Conservation (phyloP, 2,113 vertebrate species). For the Microcebus ravelobensis region DNA sequence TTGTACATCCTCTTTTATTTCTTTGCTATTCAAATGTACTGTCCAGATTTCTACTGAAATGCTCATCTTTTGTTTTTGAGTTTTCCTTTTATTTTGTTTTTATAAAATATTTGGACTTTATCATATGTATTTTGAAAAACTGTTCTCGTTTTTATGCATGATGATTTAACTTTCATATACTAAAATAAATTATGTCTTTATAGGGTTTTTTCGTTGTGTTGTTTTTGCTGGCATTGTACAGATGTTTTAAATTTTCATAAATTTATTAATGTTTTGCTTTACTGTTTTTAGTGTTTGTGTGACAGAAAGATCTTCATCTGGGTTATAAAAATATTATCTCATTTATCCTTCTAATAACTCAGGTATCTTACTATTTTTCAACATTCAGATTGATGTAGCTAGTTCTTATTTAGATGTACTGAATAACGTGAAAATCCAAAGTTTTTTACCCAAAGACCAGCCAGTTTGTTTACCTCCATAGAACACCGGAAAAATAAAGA, state of each 20-base stretch:
- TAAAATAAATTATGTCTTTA: not conserved
- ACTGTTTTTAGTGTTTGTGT: not conserved
- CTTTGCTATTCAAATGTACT: not conserved
- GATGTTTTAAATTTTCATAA: not conserved
- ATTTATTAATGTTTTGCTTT: not conserved
- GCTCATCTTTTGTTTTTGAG: not conserved
- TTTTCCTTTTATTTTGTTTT: not conserved
- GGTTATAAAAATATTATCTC: not conserved
- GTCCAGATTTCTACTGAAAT: not conserved
- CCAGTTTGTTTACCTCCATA: not conserved
- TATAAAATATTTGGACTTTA: not conserved
- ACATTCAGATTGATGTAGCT: not conserved
- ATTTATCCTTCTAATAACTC: not conserved
- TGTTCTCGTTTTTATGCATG: not conserved
- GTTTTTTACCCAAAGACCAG: not conserved
- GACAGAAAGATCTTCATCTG: not conserved
- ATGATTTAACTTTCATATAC: not conserved
- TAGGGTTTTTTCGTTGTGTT: not conserved
- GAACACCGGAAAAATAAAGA: slow-evolving; percentile 26
- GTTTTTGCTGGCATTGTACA: not conserved
- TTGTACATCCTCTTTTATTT: not conserved
- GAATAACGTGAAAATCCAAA: not conserved
- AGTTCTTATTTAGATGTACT: not conserved
- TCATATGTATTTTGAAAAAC: not conserved
- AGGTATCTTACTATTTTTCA: not conserved